Evolutionary conservation across 2,888 invertebrate genomes (phyloP).

Genomic region (Linnaemya tessellans): DNA sequence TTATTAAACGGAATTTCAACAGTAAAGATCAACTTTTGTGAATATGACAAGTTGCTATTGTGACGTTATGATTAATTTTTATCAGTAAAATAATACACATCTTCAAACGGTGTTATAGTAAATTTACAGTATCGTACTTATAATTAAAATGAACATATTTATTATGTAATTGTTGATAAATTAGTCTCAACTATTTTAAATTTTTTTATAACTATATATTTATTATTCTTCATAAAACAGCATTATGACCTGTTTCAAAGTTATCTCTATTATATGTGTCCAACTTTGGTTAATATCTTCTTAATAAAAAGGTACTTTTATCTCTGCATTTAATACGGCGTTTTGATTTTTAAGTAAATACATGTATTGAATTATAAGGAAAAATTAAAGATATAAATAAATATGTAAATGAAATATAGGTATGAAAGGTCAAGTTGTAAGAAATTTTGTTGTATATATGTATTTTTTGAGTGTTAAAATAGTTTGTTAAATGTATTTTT

Average conservation of each 20-base stretch:
- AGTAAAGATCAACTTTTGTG: constrained; percentile 20
- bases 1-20: constrained; percentile 14
- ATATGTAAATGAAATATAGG: neutral
- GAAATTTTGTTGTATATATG: neutral
- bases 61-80: neutral
- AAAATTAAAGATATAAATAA: constrained; percentile 15
- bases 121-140: constrained; percentile 16
- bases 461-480: constrained; percentile 13
- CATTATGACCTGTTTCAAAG: constrained; percentile 52
- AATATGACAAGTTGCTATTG: neutral
- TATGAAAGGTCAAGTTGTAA: neutral
- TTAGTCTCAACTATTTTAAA: constrained; percentile 60
- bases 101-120: constrained; percentile 20
- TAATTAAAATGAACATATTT: constrained; percentile 40
- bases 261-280: constrained; percentile 34
- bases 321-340: constrained; percentile 65
- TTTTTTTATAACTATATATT: constrained; percentile 48
- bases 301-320: constrained; percentile 67
- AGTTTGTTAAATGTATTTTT: neutral
- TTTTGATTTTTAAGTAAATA: constrained; percentile 62
- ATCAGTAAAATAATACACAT: constrained; percentile 1
- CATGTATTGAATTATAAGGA: neutral
- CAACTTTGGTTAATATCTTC: neutral
- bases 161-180: constrained; percentile 40
- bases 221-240: constrained; percentile 47